Percentiles rank a stretch among this genome's conserved stretches.
Conservation (phyloP, 2,113 vertebrate genomes). For the Sinocyclocheilus anshuiensis region DNA sequence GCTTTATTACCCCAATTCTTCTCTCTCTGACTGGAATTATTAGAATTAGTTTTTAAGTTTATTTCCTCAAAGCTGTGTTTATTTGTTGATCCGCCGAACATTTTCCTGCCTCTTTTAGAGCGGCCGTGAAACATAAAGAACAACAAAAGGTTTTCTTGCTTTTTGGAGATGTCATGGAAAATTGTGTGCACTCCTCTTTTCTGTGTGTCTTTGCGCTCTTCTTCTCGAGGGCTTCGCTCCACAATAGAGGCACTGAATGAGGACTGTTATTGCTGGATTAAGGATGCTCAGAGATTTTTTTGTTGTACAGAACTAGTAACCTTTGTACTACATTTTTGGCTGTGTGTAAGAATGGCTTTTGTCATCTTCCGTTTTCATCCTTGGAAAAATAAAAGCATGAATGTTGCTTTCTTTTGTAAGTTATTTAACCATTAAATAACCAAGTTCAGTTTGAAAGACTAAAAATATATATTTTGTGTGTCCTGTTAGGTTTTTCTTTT, state of each 20-base stretch:
- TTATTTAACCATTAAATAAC: not conserved
- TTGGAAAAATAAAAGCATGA: not conserved
- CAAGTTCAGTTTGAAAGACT: not conserved
- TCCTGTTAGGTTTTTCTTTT: not conserved
- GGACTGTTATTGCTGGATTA: constrained; percentile 27
- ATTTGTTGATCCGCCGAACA: constrained; percentile 14
- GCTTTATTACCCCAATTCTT: not conserved
- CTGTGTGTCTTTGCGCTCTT: constrained; percentile 3
- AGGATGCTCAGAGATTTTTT: constrained; percentile 5
- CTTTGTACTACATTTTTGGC: not conserved
- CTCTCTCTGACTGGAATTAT: not conserved
- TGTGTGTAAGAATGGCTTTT: not conserved
- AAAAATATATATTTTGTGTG: not conserved
- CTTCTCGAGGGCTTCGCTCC: constrained; percentile 6
- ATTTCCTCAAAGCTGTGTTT: constrained; percentile 29
- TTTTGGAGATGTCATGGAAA: constrained; percentile 10
- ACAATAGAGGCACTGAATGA: constrained; percentile 40
- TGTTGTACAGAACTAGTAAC: constrained; percentile 8
- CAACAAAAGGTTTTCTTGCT: constrained; percentile 37
- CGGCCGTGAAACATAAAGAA: constrained; percentile 18
- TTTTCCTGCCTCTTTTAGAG: not conserved
- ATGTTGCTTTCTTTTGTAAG: not conserved
- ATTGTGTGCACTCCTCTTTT: not conserved
- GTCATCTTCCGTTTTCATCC: not conserved
- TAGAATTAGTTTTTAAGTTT: not conserved